Evolutionary conservation across 1,140 invertebrate genomes (phyloP), one percentile per base, ranked within the genome.

Genomic region (Leptopilina clavipes): DNA sequence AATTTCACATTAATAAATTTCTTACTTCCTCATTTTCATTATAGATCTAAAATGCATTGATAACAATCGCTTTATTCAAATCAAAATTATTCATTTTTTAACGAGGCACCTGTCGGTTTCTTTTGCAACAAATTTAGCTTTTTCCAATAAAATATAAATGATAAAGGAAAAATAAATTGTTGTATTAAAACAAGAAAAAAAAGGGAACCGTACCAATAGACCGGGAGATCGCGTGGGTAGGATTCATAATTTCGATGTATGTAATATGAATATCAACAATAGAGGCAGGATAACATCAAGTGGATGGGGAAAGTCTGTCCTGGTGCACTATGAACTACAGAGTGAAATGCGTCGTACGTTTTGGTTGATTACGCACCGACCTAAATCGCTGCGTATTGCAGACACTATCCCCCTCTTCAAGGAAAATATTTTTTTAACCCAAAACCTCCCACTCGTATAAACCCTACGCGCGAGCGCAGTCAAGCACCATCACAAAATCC

Each of bases 341-440:
- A 54, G 77, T 72, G 72, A 71, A 22, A 79, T 75, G 65, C 70
- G 70, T 72, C 74, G 73, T 79, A 45, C 79, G 76, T 80, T 73
- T 77, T 76, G 76, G 48, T 25, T 76, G 73, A 73, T 77, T 79
- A 82, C 44, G 74, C 44, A 22, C 48, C 19, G 11, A 1, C 48
- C 44, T 22, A 11, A 65, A 65, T 65, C 25, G 22, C 59, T 37
- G 22, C 59, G 59, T 31, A n/a, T n/a, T 65, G 22, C 59, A 65
- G 25, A 14, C 11, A 65, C 25, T 22, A 65, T 31, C 25, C 0
- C 70, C 48, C 17, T 75, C 54, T 12, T 17, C 7, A 31, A 31
- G 25, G 25, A 31, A 31, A 31, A 17, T 12, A 45, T 73, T 10
- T 76, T 70, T 59, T 44, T 65, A 25, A 59, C 76, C 31, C 56